Evolutionary conservation across 2,888 invertebrate species (phyloP), one percentile per base, ranked within the genome.

Genomic region (Hyposoter didymator): DNA sequence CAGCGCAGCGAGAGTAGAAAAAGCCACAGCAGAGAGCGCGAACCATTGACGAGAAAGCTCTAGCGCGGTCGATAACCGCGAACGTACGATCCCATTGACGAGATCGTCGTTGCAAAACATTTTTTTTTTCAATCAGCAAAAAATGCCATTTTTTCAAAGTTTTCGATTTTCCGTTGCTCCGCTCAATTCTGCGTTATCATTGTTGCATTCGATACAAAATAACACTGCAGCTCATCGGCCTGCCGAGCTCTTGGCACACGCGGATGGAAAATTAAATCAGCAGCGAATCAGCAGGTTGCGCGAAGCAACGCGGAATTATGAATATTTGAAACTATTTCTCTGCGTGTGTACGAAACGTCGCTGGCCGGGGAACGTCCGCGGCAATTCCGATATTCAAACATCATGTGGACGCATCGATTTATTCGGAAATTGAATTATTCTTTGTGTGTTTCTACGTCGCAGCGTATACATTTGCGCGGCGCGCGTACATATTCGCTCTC

Each of bases 381-480:
- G 5, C 28, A 7, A 17, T 39, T 69, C 7, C 47, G 45, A 49
- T 22, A 35, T 19, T 28, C 59, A 17, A 17, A 55, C 35, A 59
- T 39, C 35, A 59, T 39, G 39, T 39, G 19, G 39, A 28, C 22
- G 55, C 62, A 72, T 73, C 39, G 66, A 78, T 84, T 81, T 81
- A 67, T 76, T 73, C 66, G 64, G 28, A 19, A 70, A 80, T 76
- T 73, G 59, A 59, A 84, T 84, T 84, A 84, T 80, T 80, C 66
- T 84, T 78, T 78, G 62, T 55, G 62, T 55, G 55, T 59, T 72
- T n/a, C 39, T 49, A 43, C 47, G 47, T 5, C 8, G 55, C 49
- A n/a, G n/a, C n/a, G n/a, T n/a, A 52, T 22, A 22, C 55, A 55
- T 55, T 39, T 39, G 35, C 10, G n/a, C 10, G n/a, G 12, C 19